phyloP scores from a whole-genome alignment of 2,888 invertebrate genomes.

The Podabrus alpinus region DNA sequence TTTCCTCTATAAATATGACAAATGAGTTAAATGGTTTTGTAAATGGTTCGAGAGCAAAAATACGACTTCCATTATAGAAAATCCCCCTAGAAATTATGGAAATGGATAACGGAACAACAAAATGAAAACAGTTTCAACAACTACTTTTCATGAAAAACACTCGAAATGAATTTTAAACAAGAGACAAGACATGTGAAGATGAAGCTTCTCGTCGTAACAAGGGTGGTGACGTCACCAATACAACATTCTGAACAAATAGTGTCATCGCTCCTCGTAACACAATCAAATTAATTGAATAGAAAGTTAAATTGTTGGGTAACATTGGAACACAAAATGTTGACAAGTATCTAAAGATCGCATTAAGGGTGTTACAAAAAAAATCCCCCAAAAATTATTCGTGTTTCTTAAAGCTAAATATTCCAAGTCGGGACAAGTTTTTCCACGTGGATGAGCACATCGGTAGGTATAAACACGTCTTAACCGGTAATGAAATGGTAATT shows the following conservation, averaged over 20 bases:
- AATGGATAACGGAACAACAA: background rate
- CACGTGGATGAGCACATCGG: slow-evolving; percentile 30
- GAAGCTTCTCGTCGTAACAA: background rate
- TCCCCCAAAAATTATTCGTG: background rate
- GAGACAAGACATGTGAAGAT: background rate
- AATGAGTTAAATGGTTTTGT: background rate
- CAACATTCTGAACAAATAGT: background rate
- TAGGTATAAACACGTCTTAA: background rate
- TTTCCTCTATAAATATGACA: background rate
- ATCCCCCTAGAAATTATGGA: background rate
- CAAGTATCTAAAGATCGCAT: background rate
- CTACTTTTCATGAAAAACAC: background rate
- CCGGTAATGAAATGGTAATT: background rate
- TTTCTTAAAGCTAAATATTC: slow-evolving; percentile 36
- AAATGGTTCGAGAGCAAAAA: background rate
- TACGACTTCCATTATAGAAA: background rate
- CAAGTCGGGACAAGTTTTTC: slow-evolving; percentile 37
- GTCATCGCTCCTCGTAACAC: background rate
- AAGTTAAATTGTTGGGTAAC: slow-evolving; percentile 2
- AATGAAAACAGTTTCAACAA: background rate
- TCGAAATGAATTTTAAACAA: background rate
- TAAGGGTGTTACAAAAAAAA: background rate
- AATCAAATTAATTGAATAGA: slow-evolving; percentile 4
- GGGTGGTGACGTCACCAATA: background rate
- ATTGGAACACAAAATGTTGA: background rate